Percentiles rank a stretch among this genome's conserved stretches.
phyloP scores from a whole-genome alignment of 2,797 vertebrate species.

The Buceros bicornis region DNA sequence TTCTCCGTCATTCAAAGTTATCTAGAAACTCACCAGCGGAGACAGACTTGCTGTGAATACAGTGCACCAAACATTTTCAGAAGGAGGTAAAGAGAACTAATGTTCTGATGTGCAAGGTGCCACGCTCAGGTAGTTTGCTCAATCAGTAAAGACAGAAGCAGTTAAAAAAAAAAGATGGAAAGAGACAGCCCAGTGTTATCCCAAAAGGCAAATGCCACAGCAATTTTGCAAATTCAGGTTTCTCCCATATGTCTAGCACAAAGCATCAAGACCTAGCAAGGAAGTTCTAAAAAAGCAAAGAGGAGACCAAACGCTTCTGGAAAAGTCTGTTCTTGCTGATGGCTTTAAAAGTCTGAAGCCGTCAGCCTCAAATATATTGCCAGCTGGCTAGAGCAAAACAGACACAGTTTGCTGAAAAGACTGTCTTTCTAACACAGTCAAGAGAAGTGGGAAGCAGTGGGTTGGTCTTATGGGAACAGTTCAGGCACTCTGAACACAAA shows the following conservation, averaged over 20 bases:
- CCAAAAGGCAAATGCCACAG: background rate
- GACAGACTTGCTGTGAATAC: background rate
- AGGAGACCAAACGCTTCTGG: background rate
- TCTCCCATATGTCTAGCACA: background rate
- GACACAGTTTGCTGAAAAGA: background rate
- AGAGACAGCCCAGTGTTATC: background rate
- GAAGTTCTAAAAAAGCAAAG: background rate
- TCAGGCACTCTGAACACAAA: background rate
- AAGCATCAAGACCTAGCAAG: background rate
- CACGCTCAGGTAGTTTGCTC: background rate
- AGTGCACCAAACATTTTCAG: background rate
- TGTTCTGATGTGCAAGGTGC: background rate
- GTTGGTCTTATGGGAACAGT: background rate
- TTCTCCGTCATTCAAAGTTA: background rate
- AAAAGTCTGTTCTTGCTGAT: background rate
- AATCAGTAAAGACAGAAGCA: background rate
- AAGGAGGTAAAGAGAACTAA: background rate
- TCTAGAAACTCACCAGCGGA: background rate
- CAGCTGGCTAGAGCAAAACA: background rate
- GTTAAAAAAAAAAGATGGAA: background rate
- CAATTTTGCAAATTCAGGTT: background rate
- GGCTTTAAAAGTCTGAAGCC: constrained; percentile 3
- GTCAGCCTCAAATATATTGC: background rate
- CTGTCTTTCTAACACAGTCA: background rate
- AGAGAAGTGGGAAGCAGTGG: background rate